These are phyloP conservation scores for Papilio elwesi DNA, from an alignment of 2,888 invertebrate genomes.

Conservation along the genomic window DNA sequence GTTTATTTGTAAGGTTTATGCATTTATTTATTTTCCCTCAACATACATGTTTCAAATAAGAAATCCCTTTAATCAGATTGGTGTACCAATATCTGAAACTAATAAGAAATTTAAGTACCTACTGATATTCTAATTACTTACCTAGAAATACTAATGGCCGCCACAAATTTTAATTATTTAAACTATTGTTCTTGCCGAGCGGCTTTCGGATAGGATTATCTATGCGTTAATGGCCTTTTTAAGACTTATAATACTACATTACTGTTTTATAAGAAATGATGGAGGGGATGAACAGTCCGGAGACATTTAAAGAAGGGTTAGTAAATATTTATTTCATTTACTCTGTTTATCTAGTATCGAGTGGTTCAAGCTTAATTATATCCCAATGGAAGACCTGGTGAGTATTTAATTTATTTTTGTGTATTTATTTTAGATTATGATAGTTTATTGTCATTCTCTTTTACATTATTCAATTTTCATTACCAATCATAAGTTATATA, in stretches of 20 bases:
- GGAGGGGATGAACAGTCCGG: background rate
- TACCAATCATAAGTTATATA: too few species aligned
- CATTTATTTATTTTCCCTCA: background rate
- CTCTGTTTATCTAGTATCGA: background rate
- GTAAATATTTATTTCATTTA: slow-evolving; percentile 2
- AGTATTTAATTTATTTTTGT: background rate
- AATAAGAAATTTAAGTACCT: background rate
- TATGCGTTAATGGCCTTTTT: background rate
- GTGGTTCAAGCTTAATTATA: background rate
- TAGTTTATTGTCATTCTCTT: slow-evolving; percentile 49
- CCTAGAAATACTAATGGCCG: slow-evolving; percentile 1
- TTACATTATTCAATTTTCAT: too few species aligned
- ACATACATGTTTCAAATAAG: background rate
- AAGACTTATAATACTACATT: background rate
- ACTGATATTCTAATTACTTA: background rate
- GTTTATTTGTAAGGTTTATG: too few species aligned
- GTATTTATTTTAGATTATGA: background rate
- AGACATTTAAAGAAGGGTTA: slow-evolving; percentile 5
- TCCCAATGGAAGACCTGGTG: background rate
- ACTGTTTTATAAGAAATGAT: background rate
- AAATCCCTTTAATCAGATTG: background rate
- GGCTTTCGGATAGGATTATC: slow-evolving; percentile 8
- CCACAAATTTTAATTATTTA: background rate
- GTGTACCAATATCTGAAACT: background rate
- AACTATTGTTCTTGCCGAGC: background rate